phyloP scores from a whole-genome alignment of 2,888 invertebrate species.

The Yponomeuta evonymella region DNA sequence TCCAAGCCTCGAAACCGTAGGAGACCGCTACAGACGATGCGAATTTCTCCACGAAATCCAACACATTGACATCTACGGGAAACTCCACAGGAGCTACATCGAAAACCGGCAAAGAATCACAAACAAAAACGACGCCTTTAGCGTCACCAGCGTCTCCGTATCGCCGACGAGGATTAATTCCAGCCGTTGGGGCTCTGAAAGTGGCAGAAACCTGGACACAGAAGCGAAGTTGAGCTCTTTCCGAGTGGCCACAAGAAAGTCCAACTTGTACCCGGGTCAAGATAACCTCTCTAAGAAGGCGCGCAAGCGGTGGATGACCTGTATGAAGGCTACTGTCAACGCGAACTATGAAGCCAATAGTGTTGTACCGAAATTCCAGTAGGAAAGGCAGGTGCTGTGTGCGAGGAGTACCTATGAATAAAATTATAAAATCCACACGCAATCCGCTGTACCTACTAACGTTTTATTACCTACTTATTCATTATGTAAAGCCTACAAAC shows the following conservation, averaged over 20 bases:
- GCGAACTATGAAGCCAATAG: background rate
- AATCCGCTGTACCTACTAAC: too few species aligned
- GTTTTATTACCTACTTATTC: too few species aligned
- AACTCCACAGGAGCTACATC: constrained; percentile 26
- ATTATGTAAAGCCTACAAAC: too few species aligned
- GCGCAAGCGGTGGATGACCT: background rate
- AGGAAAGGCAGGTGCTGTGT: too few species aligned
- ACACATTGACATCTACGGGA: constrained; percentile 45
- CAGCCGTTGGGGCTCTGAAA: constrained; percentile 2
- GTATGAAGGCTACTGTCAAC: background rate
- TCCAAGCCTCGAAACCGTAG: background rate
- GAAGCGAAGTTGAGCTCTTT: constrained; percentile 33
- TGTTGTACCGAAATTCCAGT: background rate
- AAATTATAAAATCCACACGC: too few species aligned
- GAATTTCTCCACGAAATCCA: constrained; percentile 34
- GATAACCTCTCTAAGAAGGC: constrained; percentile 35
- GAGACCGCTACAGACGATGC: constrained; percentile 27
- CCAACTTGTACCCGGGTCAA: constrained; percentile 38
- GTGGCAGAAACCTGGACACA: constrained; percentile 10
- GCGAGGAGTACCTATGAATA: too few species aligned
- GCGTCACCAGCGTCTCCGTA: constrained; percentile 30
- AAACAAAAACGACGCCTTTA: constrained; percentile 11
- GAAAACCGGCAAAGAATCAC: constrained; percentile 22
- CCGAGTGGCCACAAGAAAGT: constrained; percentile 34
- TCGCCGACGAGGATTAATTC: constrained; percentile 25